Conservation (phyloP, 1,140 invertebrate species). For the Drosophila subpulchrella region DNA sequence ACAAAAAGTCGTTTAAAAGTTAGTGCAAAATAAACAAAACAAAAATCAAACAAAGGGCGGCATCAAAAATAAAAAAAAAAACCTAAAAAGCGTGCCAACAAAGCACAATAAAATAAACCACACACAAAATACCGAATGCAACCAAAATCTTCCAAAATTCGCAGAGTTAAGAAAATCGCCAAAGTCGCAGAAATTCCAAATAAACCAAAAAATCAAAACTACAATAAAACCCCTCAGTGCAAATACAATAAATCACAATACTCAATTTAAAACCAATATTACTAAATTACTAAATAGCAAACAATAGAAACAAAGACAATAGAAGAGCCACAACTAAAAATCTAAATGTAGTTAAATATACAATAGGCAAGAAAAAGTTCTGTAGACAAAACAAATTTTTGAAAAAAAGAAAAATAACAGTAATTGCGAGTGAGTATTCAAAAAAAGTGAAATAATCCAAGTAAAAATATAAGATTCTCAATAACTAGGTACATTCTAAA, state of each 20-base stretch:
- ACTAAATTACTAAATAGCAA: too few relatives aligned
- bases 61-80: neutral
- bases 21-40: slow-evolving; percentile 12
- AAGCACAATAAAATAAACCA: neutral
- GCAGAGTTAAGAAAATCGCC: slow-evolving; percentile 3
- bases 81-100: neutral
- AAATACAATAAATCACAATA: slow-evolving; percentile 6
- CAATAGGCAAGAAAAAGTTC: neutral
- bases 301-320: slow-evolving; percentile 7
- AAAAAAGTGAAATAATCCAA: neutral
- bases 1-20: slow-evolving; percentile 6
- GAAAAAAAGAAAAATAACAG: slow-evolving; percentile 1
- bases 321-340: neutral
- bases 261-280: neutral
- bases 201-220: neutral
- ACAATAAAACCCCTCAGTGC: slow-evolving; percentile 4
- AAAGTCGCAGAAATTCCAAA: neutral
- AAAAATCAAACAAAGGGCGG: slow-evolving; percentile 11
- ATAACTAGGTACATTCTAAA: neutral
- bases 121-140: neutral
- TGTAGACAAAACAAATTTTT: neutral
- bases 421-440: slow-evolving; percentile 7
- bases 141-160: neutral
- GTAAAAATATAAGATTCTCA: neutral
- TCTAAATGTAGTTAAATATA: neutral